Conservation (phyloP, 2,113 vertebrate genomes). For the Phoxinus phoxinus region DNA sequence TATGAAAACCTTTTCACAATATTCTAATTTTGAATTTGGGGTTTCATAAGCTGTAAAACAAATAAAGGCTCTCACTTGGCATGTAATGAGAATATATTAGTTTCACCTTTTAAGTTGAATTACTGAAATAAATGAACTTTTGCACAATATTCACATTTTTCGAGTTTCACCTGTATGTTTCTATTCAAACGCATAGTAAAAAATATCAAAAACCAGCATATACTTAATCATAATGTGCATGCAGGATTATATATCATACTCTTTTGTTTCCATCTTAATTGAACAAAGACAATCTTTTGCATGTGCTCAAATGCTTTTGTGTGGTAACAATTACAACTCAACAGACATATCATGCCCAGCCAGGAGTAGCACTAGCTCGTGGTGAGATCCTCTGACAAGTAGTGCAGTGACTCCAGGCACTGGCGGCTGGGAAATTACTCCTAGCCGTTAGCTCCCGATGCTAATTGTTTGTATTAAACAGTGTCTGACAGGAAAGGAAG, state of each 20-base stretch:
- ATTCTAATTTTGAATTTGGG: no score
- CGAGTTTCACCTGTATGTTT: no score
- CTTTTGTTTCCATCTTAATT: neutral
- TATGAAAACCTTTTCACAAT: no score
- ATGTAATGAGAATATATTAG: no score
- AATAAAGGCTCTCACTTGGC: no score
- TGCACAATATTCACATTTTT: no score
- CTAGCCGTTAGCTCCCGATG: constrained; percentile 46
- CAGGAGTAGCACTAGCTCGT: neutral
- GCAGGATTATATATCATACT: neutral
- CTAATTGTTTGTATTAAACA: constrained; percentile 56
- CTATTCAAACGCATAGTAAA: neutral
- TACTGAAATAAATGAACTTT: no score
- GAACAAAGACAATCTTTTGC: neutral
- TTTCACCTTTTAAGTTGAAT: no score
- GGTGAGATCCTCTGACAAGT: constrained; percentile 7
- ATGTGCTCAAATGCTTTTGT: neutral
- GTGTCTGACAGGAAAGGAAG: constrained; percentile 51
- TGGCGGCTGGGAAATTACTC: constrained; percentile 32
- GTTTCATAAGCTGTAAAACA: no score
- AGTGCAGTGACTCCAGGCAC: constrained; percentile 17
- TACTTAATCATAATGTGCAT: neutral
- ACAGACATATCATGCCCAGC: constrained; percentile 26
- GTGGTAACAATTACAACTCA: neutral
- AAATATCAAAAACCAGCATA: neutral